phyloP scores from a whole-genome alignment of 2,888 invertebrate species.

The Ypsolopha scabrella region DNA sequence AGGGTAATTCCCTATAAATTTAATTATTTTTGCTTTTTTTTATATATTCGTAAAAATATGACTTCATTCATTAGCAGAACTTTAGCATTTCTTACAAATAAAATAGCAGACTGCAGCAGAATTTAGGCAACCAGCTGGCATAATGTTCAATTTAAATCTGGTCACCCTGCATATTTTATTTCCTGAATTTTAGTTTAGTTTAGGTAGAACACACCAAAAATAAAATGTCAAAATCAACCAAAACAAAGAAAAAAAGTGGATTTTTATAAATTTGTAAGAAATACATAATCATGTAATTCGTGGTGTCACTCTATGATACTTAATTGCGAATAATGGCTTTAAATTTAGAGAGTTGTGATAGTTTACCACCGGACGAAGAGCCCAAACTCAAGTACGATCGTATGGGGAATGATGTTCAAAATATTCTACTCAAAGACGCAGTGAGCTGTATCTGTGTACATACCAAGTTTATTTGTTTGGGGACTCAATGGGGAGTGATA shows the following conservation, averaged over 20 bases:
- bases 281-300: background rate
- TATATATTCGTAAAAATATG: too few relatives aligned
- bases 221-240: background rate
- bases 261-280: background rate
- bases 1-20: too few relatives aligned
- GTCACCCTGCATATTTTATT: too few relatives aligned
- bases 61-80: too few relatives aligned
- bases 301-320: background rate
- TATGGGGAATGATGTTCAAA: constrained; percentile 87
- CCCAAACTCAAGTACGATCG: constrained; percentile 94
- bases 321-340: constrained; percentile 35
- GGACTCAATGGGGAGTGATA: constrained; percentile 92
- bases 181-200: too few relatives aligned
- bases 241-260: background rate
- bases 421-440: constrained; percentile 86
- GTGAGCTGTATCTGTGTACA: constrained; percentile 93
- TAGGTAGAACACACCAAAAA: too few relatives aligned
- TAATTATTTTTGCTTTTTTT: too few relatives aligned
- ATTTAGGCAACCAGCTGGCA: too few relatives aligned
- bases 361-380: constrained; percentile 69
- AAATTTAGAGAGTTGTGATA: constrained; percentile 54
- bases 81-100: too few relatives aligned
- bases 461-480: constrained; percentile 93
- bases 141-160: too few relatives aligned
- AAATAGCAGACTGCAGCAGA: too few relatives aligned